phyloP scores from a whole-genome alignment of 2,888 invertebrate genomes.

The Phengaris arion region DNA sequence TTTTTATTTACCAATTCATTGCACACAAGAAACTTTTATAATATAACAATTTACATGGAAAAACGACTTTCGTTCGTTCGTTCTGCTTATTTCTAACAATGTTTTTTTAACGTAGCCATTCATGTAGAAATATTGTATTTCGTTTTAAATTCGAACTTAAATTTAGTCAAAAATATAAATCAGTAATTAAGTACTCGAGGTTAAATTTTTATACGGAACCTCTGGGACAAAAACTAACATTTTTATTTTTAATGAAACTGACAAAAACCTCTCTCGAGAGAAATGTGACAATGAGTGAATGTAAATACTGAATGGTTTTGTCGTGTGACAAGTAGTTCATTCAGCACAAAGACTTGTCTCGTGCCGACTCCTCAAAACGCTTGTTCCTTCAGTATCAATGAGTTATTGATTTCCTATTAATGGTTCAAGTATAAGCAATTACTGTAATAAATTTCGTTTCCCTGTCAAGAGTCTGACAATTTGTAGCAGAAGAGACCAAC shows the following conservation, averaged over 20 bases:
- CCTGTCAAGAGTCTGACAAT: slow-evolving; percentile 1
- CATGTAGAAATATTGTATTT: too few species aligned
- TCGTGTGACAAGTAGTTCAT: slow-evolving; percentile 59
- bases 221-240: neutral
- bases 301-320: slow-evolving; percentile 69
- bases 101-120: too few species aligned
- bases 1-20: too few species aligned
- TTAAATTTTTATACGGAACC: slow-evolving; percentile 2
- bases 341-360: slow-evolving; percentile 22
- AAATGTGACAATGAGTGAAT: slow-evolving; percentile 36
- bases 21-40: too few species aligned
- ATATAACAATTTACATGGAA: too few species aligned
- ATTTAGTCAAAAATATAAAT: neutral
- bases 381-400: slow-evolving; percentile 1
- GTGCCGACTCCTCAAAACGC: slow-evolving; percentile 24
- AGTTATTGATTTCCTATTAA: slow-evolving; percentile 25
- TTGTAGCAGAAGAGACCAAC: neutral
- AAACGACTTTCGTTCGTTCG: too few species aligned
- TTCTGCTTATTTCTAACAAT: too few species aligned
- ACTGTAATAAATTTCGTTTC: slow-evolving; percentile 15
- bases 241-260: slow-evolving; percentile 5
- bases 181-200: neutral
- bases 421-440: neutral
- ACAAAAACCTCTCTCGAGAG: neutral
- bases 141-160: too few species aligned